Evolutionary conservation across 2,113 vertebrate genomes (phyloP).

Genomic region (Pteropus alecto): DNA sequence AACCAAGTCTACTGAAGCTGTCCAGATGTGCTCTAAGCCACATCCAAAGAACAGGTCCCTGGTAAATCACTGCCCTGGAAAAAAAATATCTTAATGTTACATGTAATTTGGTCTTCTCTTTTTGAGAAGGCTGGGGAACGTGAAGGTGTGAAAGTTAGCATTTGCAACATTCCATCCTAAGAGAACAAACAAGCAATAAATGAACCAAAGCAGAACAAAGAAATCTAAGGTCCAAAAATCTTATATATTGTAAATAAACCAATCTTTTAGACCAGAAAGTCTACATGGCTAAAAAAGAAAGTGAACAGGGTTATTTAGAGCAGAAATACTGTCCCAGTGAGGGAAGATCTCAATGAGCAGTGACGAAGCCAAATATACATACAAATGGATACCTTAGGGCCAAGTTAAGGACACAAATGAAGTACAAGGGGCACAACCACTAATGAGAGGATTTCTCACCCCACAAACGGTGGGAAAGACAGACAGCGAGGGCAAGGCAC

Average conservation of each 20-base stretch:
- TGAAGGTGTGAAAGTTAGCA: background rate
- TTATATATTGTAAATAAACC: background rate
- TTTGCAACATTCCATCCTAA: background rate
- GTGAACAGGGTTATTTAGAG: too few relatives aligned
- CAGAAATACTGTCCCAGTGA: background rate
- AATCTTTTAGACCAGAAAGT: background rate
- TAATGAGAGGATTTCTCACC: background rate
- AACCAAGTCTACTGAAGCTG: background rate
- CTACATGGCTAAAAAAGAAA: background rate
- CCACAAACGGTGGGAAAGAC: background rate
- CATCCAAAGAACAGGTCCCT: background rate
- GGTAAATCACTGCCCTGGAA: background rate
- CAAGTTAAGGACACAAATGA: background rate
- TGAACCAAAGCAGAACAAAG: background rate
- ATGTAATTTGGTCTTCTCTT: background rate
- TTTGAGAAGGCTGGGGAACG: fast-evolving
- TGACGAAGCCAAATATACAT: background rate
- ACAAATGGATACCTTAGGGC: background rate
- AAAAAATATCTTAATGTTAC: background rate
- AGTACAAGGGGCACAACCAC: background rate
- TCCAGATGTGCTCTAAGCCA: background rate
- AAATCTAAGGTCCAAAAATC: background rate
- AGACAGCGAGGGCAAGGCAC: background rate
- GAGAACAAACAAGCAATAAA: background rate
- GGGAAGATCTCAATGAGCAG: background rate